Conservation (phyloP, 2,797 vertebrate genomes). For the Sebastes dallii region DNA sequence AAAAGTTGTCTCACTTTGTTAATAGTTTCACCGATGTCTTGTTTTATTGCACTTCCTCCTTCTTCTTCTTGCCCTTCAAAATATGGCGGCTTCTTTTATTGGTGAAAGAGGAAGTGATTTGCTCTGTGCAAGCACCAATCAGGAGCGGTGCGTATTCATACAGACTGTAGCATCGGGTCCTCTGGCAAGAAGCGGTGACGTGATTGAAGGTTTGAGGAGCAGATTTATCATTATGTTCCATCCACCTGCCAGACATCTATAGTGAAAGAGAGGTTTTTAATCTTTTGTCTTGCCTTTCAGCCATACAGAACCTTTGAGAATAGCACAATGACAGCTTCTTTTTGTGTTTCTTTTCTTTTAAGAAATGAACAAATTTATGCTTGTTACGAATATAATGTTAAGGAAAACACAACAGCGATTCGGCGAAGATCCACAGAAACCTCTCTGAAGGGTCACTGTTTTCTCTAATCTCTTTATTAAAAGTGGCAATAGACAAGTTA, state of each 20-base stretch:
- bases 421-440: neutral
- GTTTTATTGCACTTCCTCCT: neutral
- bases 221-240: neutral
- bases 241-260: conserved; percentile 1
- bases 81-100: neutral
- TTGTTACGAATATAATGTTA: neutral
- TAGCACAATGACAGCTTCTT: neutral
- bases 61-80: neutral
- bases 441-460: neutral
- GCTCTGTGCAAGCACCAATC: neutral
- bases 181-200: neutral
- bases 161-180: neutral
- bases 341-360: too few relatives aligned
- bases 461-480: neutral
- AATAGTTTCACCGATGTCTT: neutral
- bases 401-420: too few relatives aligned
- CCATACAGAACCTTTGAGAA: neutral
- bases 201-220: conserved; percentile 1
- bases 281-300: neutral
- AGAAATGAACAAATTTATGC: neutral
- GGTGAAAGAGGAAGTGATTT: neutral
- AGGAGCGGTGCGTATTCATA: neutral
- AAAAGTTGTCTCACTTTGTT: neutral
- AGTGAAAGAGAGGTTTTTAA: neutral
- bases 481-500: neutral